Conservation (phyloP, 2,888 invertebrate species). For the Scaptomyza reducta region DNA sequence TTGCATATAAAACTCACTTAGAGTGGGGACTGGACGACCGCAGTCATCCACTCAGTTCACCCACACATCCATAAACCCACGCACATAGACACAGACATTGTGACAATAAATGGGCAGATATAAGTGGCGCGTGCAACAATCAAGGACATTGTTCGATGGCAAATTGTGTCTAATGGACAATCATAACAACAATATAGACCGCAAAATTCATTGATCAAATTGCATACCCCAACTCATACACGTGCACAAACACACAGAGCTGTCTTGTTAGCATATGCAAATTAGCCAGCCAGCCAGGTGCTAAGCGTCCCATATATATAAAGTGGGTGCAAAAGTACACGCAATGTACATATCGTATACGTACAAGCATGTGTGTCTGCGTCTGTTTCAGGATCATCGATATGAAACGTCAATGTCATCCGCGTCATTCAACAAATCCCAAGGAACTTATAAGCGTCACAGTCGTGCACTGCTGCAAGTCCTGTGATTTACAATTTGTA, state of each 20-base stretch:
- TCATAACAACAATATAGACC: constrained; percentile 21
- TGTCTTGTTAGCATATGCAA: constrained; percentile 40
- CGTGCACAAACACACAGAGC: constrained; percentile 3
- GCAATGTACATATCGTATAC: neutral
- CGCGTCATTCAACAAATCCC: constrained; percentile 4
- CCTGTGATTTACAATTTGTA: constrained; percentile 13
- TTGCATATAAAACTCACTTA: constrained; percentile 71
- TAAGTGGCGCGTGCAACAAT: constrained; percentile 42
- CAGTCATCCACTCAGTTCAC: constrained; percentile 21
- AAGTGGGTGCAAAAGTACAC: neutral
- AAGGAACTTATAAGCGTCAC: constrained; percentile 31
- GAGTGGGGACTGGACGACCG: constrained; percentile 32
- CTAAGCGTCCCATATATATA: neutral
- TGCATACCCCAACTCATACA: constrained; percentile 8
- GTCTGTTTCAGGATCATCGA: neutral
- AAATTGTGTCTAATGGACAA: constrained; percentile 48
- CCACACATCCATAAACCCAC: constrained; percentile 3
- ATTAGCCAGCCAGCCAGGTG: constrained; percentile 24
- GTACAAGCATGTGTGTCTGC: neutral
- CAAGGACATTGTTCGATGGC: constrained; percentile 62
- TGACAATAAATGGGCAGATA: constrained; percentile 13
- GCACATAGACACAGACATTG: neutral
- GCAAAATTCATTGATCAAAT: constrained; percentile 20
- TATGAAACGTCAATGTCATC: constrained; percentile 10
- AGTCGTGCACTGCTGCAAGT: constrained; percentile 5